A percentile compares a stretch with the other conserved stretches of the same genome.
These are phyloP conservation scores for Oscheius myriophilus DNA, from an alignment of 2,888 invertebrate genomes.

Conservation along the genomic window DNA sequence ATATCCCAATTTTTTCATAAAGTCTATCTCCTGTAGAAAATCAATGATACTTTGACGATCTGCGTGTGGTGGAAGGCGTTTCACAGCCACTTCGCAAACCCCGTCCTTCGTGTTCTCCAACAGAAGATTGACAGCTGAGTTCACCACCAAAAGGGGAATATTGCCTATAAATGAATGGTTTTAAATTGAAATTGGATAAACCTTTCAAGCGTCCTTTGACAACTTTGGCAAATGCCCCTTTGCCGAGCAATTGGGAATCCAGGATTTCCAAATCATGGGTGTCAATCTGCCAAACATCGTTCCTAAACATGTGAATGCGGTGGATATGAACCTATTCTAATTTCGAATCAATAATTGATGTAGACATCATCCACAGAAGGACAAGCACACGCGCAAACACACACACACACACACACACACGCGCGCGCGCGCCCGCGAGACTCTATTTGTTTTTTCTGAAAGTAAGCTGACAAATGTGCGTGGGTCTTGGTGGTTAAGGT, in stretches of 20 bases:
- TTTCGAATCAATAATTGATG: too few relatives aligned
- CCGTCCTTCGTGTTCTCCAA: conserved; percentile 43
- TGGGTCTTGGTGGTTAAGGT: too few relatives aligned
- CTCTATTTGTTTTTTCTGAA: too few relatives aligned
- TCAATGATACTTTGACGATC: conserved; percentile 50
- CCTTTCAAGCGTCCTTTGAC: conserved; percentile 58
- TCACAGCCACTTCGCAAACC: conserved; percentile 55
- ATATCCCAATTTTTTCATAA: conserved; percentile 62
- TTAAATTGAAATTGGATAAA: not conserved
- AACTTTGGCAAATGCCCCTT: conserved; percentile 62
- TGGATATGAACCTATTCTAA: too few relatives aligned
- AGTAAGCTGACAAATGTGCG: too few relatives aligned
- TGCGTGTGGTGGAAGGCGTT: conserved; percentile 57
- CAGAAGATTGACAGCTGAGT: conserved; percentile 37
- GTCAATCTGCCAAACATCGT: conserved; percentile 57
- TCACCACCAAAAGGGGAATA: conserved; percentile 43
- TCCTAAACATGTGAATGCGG: too few relatives aligned
- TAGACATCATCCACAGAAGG: too few relatives aligned
- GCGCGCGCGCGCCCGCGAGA: too few relatives aligned
- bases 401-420: too few relatives aligned
- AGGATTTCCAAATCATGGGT: conserved; percentile 44
- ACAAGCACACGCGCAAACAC: too few relatives aligned
- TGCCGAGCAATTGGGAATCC: conserved; percentile 53
- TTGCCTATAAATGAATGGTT: conserved; percentile 15
- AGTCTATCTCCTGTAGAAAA: conserved; percentile 60